phyloP scores from a whole-genome alignment of 2,797 vertebrate species.

The Todus mexicanus region DNA sequence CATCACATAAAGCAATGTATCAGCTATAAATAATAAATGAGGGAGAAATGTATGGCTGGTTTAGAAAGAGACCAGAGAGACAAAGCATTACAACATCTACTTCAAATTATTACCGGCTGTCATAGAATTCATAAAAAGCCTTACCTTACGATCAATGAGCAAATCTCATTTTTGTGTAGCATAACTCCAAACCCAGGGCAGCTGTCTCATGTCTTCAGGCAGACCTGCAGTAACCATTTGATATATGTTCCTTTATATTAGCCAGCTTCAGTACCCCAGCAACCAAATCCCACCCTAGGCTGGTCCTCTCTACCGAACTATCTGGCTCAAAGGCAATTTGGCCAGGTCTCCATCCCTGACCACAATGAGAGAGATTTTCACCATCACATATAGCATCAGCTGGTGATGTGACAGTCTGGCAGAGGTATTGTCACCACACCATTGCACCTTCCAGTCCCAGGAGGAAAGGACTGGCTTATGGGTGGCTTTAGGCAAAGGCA shows the following conservation, averaged over 20 bases:
- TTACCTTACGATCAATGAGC: not conserved
- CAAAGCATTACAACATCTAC: not conserved
- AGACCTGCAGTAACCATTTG: not conserved
- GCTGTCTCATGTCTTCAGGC: not conserved
- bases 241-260: not conserved
- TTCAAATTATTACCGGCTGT: not conserved
- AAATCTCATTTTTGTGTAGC: not conserved
- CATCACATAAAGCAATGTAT: not conserved
- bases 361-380: too few species aligned
- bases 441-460: not conserved
- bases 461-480: not conserved
- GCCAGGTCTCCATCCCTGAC: too few species aligned
- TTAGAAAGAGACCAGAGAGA: not conserved
- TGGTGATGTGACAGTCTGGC: not conserved
- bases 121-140: not conserved
- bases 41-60: not conserved
- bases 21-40: constrained; percentile 53
- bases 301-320: not conserved
- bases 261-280: not conserved
- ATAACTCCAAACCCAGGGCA: not conserved
- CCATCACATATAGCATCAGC: not conserved
- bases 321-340: not conserved
- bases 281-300: not conserved
- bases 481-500: not conserved
- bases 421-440: not conserved